These are phyloP conservation scores for Helarctos malayanus DNA, from an alignment of 2,797 vertebrate species.

Conservation along the genomic window DNA sequence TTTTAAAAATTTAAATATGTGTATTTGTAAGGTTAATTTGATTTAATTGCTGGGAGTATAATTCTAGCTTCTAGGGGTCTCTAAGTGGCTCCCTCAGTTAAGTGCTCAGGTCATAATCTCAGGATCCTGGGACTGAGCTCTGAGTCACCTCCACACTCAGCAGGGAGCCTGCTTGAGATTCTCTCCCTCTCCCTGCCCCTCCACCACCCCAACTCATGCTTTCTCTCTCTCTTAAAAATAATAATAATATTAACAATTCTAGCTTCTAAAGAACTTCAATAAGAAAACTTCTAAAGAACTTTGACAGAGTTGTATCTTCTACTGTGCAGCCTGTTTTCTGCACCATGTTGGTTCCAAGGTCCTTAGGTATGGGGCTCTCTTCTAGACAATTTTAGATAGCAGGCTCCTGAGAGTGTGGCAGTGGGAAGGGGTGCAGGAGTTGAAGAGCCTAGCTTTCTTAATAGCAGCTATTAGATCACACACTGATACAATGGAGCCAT, in stretches of 20 bases:
- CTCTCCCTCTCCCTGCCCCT: neutral
- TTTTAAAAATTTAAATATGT: neutral
- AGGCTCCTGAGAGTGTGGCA: neutral
- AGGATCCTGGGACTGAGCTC: neutral
- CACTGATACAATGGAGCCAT: neutral
- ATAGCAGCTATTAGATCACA: neutral
- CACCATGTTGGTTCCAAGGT: neutral
- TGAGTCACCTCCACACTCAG: neutral
- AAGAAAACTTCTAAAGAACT: neutral
- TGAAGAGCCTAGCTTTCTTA: neutral
- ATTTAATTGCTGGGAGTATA: neutral
- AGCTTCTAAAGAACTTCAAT: neutral
- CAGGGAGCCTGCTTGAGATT: neutral
- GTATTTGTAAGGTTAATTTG: neutral
- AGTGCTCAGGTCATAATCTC: neutral
- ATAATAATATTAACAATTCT: neutral
- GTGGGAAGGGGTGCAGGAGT: fast-evolving
- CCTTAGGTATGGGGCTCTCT: neutral
- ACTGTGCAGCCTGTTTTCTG: neutral
- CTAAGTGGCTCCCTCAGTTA: neutral
- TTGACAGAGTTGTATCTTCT: neutral
- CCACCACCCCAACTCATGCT: neutral
- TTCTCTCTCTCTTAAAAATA: neutral
- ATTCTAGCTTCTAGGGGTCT: neutral
- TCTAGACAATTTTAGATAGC: neutral